Base-by-base conservation (phyloP, 2,888 invertebrate genomes). In the Aricia artaxerxes region DNA sequence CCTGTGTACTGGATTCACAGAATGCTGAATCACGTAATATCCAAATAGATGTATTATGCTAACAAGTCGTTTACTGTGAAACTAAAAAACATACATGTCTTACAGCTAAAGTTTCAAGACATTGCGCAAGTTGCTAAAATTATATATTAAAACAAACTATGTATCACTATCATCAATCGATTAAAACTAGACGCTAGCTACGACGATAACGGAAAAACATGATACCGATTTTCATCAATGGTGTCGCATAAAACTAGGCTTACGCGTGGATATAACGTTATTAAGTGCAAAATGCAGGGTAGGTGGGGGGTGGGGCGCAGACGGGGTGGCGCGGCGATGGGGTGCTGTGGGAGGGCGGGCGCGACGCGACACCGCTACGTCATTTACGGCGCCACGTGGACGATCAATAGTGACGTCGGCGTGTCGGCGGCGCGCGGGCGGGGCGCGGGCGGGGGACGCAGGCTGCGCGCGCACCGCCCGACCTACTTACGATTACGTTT, bases 351-450 rank as follows among this genome's bases (percentile, higher is more conserved):
- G 85, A 86, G 86, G 84, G 82, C 82, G 80, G 82, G 82, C 83
- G 83, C 88, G 89, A 87, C 88, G 85, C 84, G 85, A 85, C 84
- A 82, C 82, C 86, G 85, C 92, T 93, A 94, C 94, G 94, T 94
- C 93, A 94, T 89, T 90, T 88, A 91, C 91, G 93, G 92, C 91
- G 93, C 93, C 85, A 94, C 93, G 93, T 93, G 93, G 90, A 80
- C 91, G 92, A 94, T 94, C 94, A 91, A 94, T 94, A 94, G 87
- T 94, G 94, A 94, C 94, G 94, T 93, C 88, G 90, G 87, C 87
- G 88, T 85, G 82, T 83, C 82, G 81, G 73, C 77, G 82, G 76
- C 81, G 81, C 53, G 83, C 35, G 35, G 69, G 35, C n/a, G 82
- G 81, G 73, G 78, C 13, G 53, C 81, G 77, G 81, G 80, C 49